These are phyloP conservation scores for Eudyptes chrysolophus DNA, from an alignment of 2,113 vertebrate species.

Conservation along the genomic window DNA sequence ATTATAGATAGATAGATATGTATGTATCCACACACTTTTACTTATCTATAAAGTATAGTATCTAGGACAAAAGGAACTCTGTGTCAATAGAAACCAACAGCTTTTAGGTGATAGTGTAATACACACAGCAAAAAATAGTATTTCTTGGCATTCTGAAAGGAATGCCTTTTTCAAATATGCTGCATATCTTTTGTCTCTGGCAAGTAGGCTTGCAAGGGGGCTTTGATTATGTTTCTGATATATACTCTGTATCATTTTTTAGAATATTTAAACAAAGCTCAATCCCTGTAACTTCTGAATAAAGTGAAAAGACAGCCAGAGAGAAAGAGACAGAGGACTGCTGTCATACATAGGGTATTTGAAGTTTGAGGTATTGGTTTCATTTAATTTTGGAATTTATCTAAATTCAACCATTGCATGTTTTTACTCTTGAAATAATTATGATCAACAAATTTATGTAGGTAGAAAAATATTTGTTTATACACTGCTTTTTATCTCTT, in stretches of 20 bases:
- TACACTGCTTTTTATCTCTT: background rate
- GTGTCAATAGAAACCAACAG: background rate
- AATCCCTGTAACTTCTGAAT: background rate
- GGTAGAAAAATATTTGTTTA: background rate
- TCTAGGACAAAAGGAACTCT: background rate
- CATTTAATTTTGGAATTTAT: background rate
- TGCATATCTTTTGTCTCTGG: slow-evolving; percentile 21
- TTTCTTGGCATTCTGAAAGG: background rate
- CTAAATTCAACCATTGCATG: background rate
- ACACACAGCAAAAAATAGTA: background rate
- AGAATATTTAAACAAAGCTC: background rate
- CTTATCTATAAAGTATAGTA: background rate
- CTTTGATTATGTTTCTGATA: background rate
- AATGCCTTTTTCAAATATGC: slow-evolving; percentile 1
- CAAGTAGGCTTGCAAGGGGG: background rate
- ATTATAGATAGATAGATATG: background rate
- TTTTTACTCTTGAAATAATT: background rate
- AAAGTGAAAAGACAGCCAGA: background rate
- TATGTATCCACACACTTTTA: background rate
- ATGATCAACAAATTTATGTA: background rate
- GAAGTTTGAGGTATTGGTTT: background rate
- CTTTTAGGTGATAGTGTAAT: background rate
- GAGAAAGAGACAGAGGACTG: background rate
- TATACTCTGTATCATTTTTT: background rate
- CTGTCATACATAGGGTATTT: background rate